Conservation (phyloP, 2,797 vertebrate genomes). For the Naso thynnoides region DNA sequence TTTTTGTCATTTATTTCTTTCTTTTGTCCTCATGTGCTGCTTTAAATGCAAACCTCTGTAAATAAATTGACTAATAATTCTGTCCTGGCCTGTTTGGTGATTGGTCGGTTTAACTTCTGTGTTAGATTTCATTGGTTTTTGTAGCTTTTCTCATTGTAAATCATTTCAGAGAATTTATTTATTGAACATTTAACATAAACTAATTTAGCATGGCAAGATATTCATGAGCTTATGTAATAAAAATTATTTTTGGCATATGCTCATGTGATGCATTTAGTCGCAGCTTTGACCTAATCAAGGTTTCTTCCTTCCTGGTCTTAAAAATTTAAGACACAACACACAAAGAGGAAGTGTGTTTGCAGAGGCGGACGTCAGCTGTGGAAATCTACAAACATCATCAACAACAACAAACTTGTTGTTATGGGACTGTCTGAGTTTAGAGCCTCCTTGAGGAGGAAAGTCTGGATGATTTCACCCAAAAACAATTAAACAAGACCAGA, state of each 20-base stretch:
- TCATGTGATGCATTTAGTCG: background rate
- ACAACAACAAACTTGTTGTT: background rate
- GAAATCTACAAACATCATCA: background rate
- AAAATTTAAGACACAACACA: background rate
- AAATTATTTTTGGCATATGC: background rate
- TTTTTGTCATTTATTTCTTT: background rate
- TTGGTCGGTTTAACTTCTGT: background rate
- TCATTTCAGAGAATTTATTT: background rate
- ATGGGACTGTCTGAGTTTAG: background rate
- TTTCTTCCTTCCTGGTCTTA: slow-evolving; percentile 13
- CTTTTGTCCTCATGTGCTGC: background rate
- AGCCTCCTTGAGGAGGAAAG: background rate
- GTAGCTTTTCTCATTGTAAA: background rate
- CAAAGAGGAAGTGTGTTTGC: background rate
- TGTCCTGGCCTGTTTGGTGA: background rate
- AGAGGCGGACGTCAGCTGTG: no score
- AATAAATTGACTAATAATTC: background rate
- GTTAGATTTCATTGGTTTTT: background rate
- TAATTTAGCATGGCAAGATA: background rate
- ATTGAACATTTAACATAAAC: background rate
- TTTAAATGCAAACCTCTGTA: background rate
- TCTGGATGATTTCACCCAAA: background rate
- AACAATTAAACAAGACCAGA: background rate
- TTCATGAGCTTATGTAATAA: no score
- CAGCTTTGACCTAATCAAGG: background rate